Evolutionary conservation across 2,797 vertebrate species (phyloP).

Genomic region (Sebastes ruberrimus): DNA sequence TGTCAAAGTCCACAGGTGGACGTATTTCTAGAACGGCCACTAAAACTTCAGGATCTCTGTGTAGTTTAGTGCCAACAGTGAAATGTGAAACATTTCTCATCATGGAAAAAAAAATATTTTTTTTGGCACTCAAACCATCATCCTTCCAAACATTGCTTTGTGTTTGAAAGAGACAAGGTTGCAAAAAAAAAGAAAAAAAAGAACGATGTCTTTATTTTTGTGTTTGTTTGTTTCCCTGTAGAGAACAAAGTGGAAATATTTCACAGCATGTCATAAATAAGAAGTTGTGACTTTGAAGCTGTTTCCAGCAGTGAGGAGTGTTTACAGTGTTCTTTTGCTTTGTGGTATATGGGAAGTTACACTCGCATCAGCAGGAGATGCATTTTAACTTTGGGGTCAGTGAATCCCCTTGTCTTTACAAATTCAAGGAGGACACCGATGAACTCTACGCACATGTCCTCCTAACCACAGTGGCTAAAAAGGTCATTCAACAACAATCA

Average conservation of each 20-base stretch:
- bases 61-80: neutral
- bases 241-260: constrained; percentile 21
- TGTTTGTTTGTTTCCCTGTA: neutral
- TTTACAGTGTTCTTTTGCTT: neutral
- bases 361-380: neutral
- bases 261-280: constrained; percentile 17
- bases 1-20: neutral
- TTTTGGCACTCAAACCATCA: neutral
- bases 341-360: neutral
- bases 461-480: neutral
- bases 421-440: neutral
- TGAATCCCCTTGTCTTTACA: neutral
- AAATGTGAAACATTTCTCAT: neutral
- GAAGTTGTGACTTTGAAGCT: constrained; percentile 22
- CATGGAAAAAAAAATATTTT: neutral
- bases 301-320: constrained; percentile 4
- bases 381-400: neutral
- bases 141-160: neutral
- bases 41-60: constrained; percentile 5
- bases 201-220: neutral
- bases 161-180: constrained; percentile 12
- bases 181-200: neutral
- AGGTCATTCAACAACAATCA: neutral
- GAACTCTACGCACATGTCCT: neutral
- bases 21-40: neutral